Evolutionary conservation across 1,140 invertebrate species (phyloP).

Genomic region (Caenorhabditis inopinata): DNA sequence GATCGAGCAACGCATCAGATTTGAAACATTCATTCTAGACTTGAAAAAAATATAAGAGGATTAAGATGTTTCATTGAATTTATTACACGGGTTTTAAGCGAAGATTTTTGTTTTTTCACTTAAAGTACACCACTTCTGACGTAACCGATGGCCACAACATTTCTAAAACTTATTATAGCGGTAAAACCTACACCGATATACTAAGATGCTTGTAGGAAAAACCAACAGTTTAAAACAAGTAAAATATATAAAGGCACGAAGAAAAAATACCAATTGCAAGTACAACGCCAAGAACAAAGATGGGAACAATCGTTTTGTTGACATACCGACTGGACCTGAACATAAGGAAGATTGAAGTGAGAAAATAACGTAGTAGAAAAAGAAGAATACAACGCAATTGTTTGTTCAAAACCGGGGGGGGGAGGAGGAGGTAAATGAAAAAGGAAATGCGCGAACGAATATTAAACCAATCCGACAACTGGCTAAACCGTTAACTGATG

Average conservation of each 20-base stretch:
- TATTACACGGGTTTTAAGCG: no score
- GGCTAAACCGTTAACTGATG: background rate
- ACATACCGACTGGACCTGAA: conserved; percentile 24
- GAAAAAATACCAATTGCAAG: background rate
- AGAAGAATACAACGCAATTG: background rate
- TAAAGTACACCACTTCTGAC: no score
- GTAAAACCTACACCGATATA: no score
- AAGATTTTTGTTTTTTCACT: no score
- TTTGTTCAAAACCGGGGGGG: background rate
- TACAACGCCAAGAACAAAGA: conserved; percentile 28
- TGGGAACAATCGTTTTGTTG: background rate
- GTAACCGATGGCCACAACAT: no score
- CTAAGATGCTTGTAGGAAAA: no score
- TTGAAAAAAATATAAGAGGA: no score
- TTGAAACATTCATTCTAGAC: no score
- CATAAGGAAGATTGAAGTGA: conserved; percentile 11
- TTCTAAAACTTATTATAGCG: no score
- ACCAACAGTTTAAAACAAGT: no score
- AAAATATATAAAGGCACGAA: background rate
- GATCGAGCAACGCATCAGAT: no score
- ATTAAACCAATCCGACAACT: background rate
- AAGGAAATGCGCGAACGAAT: background rate
- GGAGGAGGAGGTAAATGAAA: background rate
- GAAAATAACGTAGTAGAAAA: background rate
- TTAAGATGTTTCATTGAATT: no score